Evolutionary conservation across 2,113 vertebrate genomes (phyloP).

Genomic region (Anoura caudifer): DNA sequence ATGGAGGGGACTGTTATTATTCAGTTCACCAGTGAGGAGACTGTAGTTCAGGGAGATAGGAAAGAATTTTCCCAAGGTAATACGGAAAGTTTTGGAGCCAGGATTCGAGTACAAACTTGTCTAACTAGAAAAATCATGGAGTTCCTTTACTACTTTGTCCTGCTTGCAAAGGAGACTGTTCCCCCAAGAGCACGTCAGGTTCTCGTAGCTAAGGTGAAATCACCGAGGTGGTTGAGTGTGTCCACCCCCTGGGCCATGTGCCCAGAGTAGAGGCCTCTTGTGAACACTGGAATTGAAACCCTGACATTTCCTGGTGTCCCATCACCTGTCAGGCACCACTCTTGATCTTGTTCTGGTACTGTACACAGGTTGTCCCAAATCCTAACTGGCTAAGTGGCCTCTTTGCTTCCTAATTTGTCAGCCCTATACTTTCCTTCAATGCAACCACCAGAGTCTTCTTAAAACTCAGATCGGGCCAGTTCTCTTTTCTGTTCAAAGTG

Average conservation of each 20-base stretch:
- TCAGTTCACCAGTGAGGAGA: neutral
- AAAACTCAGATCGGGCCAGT: neutral
- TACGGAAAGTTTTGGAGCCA: neutral
- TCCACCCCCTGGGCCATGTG: neutral
- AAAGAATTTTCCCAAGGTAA: constrained; percentile 8
- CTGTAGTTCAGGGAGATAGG: neutral
- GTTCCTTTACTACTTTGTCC: neutral
- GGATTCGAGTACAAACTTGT: neutral
- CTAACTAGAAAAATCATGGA: neutral
- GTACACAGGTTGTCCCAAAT: neutral
- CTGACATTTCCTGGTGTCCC: neutral
- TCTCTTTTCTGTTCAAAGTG: neutral
- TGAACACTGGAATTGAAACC: too few species aligned
- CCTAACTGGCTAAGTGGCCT: neutral
- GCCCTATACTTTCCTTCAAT: neutral
- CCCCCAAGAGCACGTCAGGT: neutral
- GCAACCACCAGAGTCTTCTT: neutral
- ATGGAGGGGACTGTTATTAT: neutral
- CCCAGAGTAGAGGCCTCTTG: neutral
- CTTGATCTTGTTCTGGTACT: neutral
- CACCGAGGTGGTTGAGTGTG: too few species aligned
- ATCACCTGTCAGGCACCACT: rapidly evolving
- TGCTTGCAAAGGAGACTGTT: neutral
- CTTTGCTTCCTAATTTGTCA: neutral
- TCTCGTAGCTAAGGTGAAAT: neutral